Conservation (phyloP, 2,888 invertebrate species). For the Hartigia nigra region DNA sequence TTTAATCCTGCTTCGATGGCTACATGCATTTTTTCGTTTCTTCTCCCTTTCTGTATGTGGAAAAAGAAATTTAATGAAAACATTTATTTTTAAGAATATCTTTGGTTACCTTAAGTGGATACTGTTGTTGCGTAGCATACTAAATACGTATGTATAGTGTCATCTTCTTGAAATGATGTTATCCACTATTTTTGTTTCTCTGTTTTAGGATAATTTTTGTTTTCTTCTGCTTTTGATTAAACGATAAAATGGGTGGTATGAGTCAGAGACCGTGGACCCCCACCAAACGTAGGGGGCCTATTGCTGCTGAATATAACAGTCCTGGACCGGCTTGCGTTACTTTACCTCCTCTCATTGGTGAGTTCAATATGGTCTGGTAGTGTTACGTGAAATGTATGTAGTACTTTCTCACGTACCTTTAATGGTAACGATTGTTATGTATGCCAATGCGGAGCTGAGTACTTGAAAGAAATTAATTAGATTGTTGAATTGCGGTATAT, state of each 20-base stretch:
- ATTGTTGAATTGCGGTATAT: neutral
- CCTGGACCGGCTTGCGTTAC: slow-evolving; percentile 91
- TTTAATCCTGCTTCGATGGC: neutral
- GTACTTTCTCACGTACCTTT: neutral
- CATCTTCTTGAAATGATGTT: neutral
- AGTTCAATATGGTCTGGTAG: slow-evolving; percentile 28
- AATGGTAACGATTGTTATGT: neutral
- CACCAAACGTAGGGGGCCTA: slow-evolving; percentile 87
- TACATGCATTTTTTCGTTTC: neutral
- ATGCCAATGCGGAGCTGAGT: neutral
- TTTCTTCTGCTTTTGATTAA: neutral
- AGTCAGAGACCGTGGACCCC: slow-evolving; percentile 92
- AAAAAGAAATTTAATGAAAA: neutral
- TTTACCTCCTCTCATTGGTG: slow-evolving; percentile 85
- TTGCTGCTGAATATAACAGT: slow-evolving; percentile 86
- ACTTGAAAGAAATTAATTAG: neutral
- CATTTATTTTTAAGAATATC: too few species aligned
- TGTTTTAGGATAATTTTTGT: neutral
- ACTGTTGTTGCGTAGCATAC: neutral
- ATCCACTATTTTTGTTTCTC: neutral
- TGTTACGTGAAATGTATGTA: neutral
- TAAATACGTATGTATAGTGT: neutral
- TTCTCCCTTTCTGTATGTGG: neutral
- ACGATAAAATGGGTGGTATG: slow-evolving; percentile 73
- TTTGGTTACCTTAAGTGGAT: neutral